These are phyloP conservation scores for Pentamera pediparva DNA, from an alignment of 53 echinoderm and acorn worm genomes.

Conservation along the genomic window DNA sequence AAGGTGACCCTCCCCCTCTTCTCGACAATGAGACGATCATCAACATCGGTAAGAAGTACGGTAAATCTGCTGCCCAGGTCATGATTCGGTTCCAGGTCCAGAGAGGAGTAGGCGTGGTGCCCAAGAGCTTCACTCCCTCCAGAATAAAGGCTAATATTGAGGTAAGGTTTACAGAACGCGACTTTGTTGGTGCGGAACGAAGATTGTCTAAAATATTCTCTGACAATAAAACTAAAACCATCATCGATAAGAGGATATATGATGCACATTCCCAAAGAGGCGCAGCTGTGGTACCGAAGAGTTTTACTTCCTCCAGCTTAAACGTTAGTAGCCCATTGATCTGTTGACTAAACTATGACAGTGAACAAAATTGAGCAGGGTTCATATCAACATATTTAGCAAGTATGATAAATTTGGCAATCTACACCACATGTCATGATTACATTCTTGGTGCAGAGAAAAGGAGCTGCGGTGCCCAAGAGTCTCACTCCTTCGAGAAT, in stretches of 20 bases:
- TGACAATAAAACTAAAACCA: neutral
- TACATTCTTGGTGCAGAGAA: slow-evolving; percentile 24
- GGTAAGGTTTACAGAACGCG: neutral
- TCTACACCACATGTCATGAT: neutral
- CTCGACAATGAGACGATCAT: neutral
- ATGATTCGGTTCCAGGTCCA: slow-evolving; percentile 33
- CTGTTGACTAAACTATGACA: too few relatives aligned
- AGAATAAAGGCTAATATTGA: slow-evolving; percentile 23
- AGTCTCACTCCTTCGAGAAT: slow-evolving; percentile 22
- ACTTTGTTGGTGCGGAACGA: too few relatives aligned
- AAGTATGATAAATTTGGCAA: too few relatives aligned
- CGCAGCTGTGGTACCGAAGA: neutral
- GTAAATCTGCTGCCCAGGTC: slow-evolving; percentile 14
- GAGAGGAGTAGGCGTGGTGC: slow-evolving; percentile 24
- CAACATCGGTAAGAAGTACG: slow-evolving; percentile 3
- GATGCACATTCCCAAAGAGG: slow-evolving; percentile 12
- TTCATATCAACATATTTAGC: too few relatives aligned
- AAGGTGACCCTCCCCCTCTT: neutral
- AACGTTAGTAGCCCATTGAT: too few relatives aligned
- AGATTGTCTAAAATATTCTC: too few relatives aligned
- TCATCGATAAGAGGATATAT: neutral
- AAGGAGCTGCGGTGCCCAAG: neutral
- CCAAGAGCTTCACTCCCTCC: slow-evolving; percentile 33
- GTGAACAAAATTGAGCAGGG: too few relatives aligned
- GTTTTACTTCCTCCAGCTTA: neutral